Evolutionary conservation across 2,888 invertebrate genomes (phyloP).

Genomic region (Argyresthia goedartella): DNA sequence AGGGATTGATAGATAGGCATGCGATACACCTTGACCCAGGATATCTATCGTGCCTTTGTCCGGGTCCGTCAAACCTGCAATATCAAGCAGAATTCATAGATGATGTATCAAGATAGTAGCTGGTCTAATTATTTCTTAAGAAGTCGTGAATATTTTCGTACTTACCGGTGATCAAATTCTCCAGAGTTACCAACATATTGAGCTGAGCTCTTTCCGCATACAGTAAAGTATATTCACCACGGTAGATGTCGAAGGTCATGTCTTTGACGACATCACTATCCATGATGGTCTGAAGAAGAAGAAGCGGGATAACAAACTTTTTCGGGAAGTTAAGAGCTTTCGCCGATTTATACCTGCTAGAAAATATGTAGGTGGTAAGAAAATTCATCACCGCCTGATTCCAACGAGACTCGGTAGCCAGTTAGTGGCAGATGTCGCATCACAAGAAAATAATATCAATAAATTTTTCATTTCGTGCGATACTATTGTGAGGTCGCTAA

Average conservation of each 20-base stretch:
- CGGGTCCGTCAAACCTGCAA: conserved; percentile 35
- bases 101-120: too few species aligned
- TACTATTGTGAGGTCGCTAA: conserved; percentile 11
- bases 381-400: too few species aligned
- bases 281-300: conserved; percentile 36
- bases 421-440: too few species aligned
- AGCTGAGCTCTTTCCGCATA: conserved; percentile 35
- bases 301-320: too few species aligned
- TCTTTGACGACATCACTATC: conserved; percentile 26
- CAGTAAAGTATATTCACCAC: conserved; percentile 43
- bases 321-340: too few species aligned
- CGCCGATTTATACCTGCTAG: too few species aligned
- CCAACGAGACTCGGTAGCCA: too few species aligned
- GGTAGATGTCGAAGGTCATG: conserved; percentile 45
- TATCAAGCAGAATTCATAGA: neutral
- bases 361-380: too few species aligned
- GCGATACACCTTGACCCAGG: conserved; percentile 26
- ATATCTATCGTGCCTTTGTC: conserved; percentile 41
- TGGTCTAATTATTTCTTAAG: too few species aligned
- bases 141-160: neutral
- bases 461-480: too few species aligned
- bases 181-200: conserved; percentile 26
- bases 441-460: too few species aligned
- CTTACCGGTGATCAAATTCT: conserved; percentile 44
- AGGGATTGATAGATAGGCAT: conserved; percentile 24